A percentile compares a stretch with the other conserved stretches of the same genome.
Conservation (phyloP, 2,888 invertebrate species). For the Conops quadrifasciatus region DNA sequence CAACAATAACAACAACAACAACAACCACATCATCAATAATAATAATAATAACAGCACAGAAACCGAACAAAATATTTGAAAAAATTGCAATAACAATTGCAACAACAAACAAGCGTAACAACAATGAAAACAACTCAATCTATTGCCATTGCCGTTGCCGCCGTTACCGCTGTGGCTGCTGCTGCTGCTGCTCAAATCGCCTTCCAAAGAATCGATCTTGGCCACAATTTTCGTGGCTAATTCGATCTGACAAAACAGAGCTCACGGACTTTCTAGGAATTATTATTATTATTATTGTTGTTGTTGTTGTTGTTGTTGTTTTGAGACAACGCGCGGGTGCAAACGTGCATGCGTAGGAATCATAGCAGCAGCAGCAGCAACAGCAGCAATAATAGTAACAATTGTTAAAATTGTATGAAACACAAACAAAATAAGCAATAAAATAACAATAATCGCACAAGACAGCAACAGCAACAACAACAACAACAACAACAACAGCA, state of each 20-base stretch:
- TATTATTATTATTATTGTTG: neutral
- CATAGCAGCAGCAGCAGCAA: neutral
- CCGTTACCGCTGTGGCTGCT: constrained; percentile 4
- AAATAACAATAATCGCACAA: neutral
- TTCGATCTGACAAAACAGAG: constrained; percentile 9
- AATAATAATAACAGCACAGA: neutral
- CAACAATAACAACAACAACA: constrained; percentile 6
- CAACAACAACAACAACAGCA: constrained; percentile 11
- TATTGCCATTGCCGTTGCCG: constrained; percentile 1
- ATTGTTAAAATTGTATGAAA: constrained; percentile 1
- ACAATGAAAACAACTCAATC: constrained; percentile 28
- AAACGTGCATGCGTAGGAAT: constrained; percentile 21
- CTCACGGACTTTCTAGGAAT: constrained; percentile 16
- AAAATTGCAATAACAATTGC: constrained; percentile 10
- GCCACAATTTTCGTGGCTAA: constrained; percentile 7
- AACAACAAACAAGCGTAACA: constrained; percentile 26
- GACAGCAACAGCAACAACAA: neutral
- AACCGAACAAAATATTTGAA: neutral
- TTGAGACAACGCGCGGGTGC: neutral
- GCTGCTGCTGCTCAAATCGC: neutral
- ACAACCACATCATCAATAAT: too few species aligned
- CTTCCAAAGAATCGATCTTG: neutral
- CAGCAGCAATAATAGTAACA: too few species aligned
- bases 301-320: neutral
- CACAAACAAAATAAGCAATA: neutral